phyloP scores from a whole-genome alignment of 2,113 vertebrate genomes.

The Cnemophilus loriae region DNA sequence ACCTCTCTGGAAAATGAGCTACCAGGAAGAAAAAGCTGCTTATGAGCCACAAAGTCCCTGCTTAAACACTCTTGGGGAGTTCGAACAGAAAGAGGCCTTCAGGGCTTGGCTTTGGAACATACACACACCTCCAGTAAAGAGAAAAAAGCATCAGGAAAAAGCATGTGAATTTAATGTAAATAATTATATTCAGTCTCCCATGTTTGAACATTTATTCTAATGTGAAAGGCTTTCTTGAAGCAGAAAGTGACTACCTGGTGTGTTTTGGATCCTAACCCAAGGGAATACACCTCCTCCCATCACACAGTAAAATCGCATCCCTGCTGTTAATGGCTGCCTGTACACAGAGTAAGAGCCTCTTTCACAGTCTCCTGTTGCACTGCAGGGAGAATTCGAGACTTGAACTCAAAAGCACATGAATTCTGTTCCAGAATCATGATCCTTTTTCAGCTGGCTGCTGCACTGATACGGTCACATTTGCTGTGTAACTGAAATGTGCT shows the following conservation, averaged over 20 bases:
- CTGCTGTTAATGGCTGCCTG: not conserved
- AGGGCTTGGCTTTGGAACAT: constrained; percentile 27
- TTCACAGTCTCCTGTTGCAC: not conserved
- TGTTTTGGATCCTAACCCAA: not conserved
- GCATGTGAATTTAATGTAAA: not conserved
- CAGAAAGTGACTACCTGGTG: not conserved
- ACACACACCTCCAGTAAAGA: not conserved
- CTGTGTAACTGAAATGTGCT: not conserved
- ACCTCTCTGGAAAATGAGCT: not conserved
- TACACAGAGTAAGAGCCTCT: not conserved
- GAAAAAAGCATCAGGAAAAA: not conserved
- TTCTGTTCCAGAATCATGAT: not conserved
- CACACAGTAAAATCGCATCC: not conserved
- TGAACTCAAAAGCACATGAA: not conserved
- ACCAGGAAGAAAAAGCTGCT: constrained; percentile 7
- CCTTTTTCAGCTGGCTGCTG: not conserved
- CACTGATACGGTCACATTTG: not conserved
- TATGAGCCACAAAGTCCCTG: not conserved
- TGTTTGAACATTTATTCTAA: not conserved
- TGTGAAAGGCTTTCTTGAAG: constrained; percentile 17
- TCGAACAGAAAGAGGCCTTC: constrained; percentile 12
- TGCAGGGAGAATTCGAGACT: not conserved
- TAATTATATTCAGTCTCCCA: not conserved
- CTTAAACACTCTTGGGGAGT: not conserved
- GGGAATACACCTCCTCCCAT: not conserved